Evolutionary conservation across 2,113 vertebrate species (phyloP), one percentile per base, ranked within the genome.

Genomic region (Australoheros scitulus): DNA sequence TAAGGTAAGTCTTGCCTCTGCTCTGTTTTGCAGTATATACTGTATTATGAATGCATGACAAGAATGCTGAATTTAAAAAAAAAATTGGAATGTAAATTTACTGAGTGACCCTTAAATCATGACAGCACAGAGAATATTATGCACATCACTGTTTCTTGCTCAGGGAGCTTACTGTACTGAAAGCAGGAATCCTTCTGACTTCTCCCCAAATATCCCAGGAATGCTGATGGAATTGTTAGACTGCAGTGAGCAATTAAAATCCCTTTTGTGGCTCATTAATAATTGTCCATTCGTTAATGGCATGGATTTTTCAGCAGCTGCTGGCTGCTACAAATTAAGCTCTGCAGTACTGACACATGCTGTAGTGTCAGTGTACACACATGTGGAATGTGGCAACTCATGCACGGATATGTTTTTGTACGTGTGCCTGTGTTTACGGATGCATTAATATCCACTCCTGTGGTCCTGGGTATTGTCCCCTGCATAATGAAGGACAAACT

Each of bases 401-500:
- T 81, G 80, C 76, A 75, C 56, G 8, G 68, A 76, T 76, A 56
- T 63, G 41, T 61, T 86, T 74, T 83, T 47, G 41, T 74, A 59
- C 7, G 0, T 34, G 29, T 77, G 64, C 24, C 47, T 74, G 50
- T 50, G 81, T 84, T 83, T 81, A 83, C 20, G 7, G 47, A 61
- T 70, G 38, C 61, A 80, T 88, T 77, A 70, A 77, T 41, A 13
- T 75, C 32, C 55, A 68, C 70, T 76, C 64, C 50, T 56, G 63
- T 64, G 57, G 61, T 91, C 84, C 63, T 59, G 60, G 58, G 60
- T 61, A 87, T 90, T 94, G 91, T 91, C 90, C 92, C 75, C 87
- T 86, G 88, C 91, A 91, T 94, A 93, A 95, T 93, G 94, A 96
- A 95, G 94, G 94, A 94, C 94, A 93, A 94, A 94, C 85, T 50